Evolutionary conservation across 2,888 invertebrate species (phyloP), one percentile per base, ranked within the genome.

Genomic region (Eremobia ochroleuca): DNA sequence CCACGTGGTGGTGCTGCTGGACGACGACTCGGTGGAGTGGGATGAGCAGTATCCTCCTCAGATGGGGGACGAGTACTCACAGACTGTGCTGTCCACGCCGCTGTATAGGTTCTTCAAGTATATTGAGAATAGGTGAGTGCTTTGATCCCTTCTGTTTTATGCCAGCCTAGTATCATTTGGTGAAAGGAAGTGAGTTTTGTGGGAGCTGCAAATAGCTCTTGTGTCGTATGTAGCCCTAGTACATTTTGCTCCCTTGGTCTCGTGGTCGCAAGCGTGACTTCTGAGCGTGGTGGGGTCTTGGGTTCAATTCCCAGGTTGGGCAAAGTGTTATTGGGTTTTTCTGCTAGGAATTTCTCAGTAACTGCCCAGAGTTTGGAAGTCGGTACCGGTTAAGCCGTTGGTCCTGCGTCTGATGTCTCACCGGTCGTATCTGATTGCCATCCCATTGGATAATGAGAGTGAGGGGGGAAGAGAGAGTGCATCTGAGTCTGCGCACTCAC

Each of bases 101-200:
- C 98, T 99, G 97, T 99, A 99, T 94, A 97, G 99, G 87, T 99
- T 99, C 97, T 99, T 99, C 97, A 99, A 99, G 94, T 99, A 99
- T 95, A 99, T 99, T 83, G 99, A 99, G 95, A 99, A 99, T 93
- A 93, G 96, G 96, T 95, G 25, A 89, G 93, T 76, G 9, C 11
- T 13, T 37, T 15, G 28, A 8, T 0, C 3, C 25, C 37, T 37
- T 28, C 4, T 18, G 9, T 55, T 0, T 74, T 67, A 40, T 78
- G 40, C 6, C 21, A 0, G 11, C 40, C 34, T 77, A 28, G 64
- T 37, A 77, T 46, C 58, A 46, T 34, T 49, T 28, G 0, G 4
- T 2, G 11, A 58, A 3, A 2, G 28, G 55, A 15, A 4, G 21
- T 21, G 1, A 28, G 13, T 68, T n/a, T 25, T 25, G 4, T 49